Evolutionary conservation across 37 sponge, comb jelly and placozoan genomes (phyloP), one percentile per base, ranked within the genome.

Genomic region (Cladorhizidae sp.): DNA sequence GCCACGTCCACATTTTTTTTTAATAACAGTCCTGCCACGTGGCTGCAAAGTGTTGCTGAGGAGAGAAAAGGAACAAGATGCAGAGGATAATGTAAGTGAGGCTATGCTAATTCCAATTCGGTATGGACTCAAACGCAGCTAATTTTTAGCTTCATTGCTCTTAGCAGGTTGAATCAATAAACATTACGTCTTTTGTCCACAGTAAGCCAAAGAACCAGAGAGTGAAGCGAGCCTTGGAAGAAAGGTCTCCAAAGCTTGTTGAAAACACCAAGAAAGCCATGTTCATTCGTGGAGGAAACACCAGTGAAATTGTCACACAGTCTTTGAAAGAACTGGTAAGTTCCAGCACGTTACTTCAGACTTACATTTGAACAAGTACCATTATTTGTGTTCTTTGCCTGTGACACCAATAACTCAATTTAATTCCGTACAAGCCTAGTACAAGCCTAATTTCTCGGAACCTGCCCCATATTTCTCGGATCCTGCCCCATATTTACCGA

Each of bases 201-300:
- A 92, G 93, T 25, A 87, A 88, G 45, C 88, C 98, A 8, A 98
- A 98, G 80, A 95, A 87, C 22, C 89, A 88, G 77, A 80, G 87
- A 29, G 92, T 85, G 18, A 95, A 91, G 72, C 72, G 91, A 11
- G 75, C 74, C 22, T 80, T 95, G 37, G 92, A 89, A 74, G 58
- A 85, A 35, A 83, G 85, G 43, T 91, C 82, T 6, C 86, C 96
- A 0, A 93, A 95, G 58, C 58, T 98, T 22, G 63, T 89, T 21
- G 98, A 98, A 70, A 93, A 93, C 63, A 73, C 83, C 25, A 98
- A 98, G 80, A 79, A 40, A 8, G 76, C 90, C 25, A 73, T 93
- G 74, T 85, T 98, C 72, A 74, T 98, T 23, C 84, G 78, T 26
- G 98, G 98, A 43, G 83, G 83, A 3, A 72, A 87, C n/a, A 95